Conservation (phyloP, 2,888 invertebrate genomes). For the Dicranocentrus wangi region DNA sequence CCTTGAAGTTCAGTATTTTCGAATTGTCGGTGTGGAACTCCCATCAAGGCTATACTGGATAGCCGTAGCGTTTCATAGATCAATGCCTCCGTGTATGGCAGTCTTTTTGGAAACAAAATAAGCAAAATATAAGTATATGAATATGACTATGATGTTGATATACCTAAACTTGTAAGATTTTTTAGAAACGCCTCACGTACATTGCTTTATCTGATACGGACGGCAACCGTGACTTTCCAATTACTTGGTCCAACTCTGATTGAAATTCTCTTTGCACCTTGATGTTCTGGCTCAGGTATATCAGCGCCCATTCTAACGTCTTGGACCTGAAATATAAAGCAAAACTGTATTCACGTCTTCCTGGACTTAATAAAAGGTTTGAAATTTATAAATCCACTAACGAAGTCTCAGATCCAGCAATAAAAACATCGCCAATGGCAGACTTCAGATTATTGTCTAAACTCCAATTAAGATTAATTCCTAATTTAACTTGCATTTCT, state of each 20-base stretch:
- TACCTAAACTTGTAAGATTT: too few relatives aligned
- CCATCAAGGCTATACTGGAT: not conserved
- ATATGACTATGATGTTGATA: too few relatives aligned
- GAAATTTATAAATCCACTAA: not conserved
- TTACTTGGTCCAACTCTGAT: constrained; percentile 46
- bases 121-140: too few relatives aligned
- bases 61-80: not conserved
- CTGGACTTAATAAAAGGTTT: too few relatives aligned
- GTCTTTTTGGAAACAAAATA: too few relatives aligned
- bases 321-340: constrained; percentile 32
- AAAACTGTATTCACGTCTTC: too few relatives aligned
- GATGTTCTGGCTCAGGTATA: constrained; percentile 47
- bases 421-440: constrained; percentile 55
- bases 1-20: not conserved
- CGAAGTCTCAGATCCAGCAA: constrained; percentile 60
- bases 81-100: not conserved
- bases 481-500: too few relatives aligned
- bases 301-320: constrained; percentile 44
- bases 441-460: constrained; percentile 55
- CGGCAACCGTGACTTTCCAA: constrained; percentile 35
- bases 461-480: too few relatives aligned
- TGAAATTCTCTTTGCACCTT: constrained; percentile 50
- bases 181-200: too few relatives aligned
- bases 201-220: constrained; percentile 35
- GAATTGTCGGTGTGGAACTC: not conserved